Evolutionary conservation across 2,113 vertebrate species (phyloP).

Genomic region (Naja naja): DNA sequence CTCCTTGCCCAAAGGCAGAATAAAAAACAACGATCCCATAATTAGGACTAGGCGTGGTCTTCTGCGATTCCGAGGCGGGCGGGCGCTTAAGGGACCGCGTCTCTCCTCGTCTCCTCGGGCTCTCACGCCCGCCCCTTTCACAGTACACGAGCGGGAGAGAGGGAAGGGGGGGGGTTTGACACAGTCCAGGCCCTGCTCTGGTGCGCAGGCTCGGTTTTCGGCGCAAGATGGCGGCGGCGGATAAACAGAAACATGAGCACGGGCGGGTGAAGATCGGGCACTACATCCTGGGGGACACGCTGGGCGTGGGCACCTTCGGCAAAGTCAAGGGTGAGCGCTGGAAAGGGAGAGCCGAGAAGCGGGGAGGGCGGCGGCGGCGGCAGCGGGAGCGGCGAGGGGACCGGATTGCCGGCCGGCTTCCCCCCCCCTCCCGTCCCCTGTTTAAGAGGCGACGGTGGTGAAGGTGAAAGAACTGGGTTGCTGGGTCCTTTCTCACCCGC

Average conservation of each 20-base stretch:
- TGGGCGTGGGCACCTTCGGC: slow-evolving; percentile 95
- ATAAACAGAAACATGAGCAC: slow-evolving; percentile 95
- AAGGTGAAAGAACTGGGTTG: not conserved
- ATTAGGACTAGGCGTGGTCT: rapidly evolving
- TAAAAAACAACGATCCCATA: not conserved
- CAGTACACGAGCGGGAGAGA: not conserved
- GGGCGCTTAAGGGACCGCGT: not conserved
- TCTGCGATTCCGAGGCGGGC: not conserved
- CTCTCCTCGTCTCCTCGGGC: not conserved
- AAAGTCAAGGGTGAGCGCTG: slow-evolving; percentile 90
- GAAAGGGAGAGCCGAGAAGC: not conserved
- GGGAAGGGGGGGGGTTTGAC: not conserved
- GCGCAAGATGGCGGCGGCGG: slow-evolving; percentile 95
- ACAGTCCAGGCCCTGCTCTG: not conserved
- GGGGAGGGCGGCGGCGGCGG: not conserved
- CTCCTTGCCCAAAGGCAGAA: not conserved
- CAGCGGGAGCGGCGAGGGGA: not conserved
- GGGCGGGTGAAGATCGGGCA: slow-evolving; percentile 96
- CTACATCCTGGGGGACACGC: slow-evolving; percentile 92
- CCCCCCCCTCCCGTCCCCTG: not conserved
- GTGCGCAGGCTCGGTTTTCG: slow-evolving; percentile 79
- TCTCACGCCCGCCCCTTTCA: not conserved
- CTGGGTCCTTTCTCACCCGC: not conserved
- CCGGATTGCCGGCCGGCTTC: not conserved
- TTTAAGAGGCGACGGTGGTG: not conserved